Evolutionary conservation across 2,888 invertebrate genomes (phyloP).

Genomic region (Glyphotaelius pellucidus): DNA sequence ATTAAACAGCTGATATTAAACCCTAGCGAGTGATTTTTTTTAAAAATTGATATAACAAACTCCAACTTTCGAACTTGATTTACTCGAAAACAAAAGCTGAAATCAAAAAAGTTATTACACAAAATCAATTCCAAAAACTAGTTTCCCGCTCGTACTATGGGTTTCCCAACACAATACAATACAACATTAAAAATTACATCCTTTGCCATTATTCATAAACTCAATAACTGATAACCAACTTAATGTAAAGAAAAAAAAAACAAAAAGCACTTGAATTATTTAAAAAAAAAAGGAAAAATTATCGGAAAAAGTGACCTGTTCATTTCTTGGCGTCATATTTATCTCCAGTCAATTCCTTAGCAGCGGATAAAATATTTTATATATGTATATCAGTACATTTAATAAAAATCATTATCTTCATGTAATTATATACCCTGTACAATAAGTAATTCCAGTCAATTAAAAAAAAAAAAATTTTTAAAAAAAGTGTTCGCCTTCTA

Average conservation of each 20-base stretch:
- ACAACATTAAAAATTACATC: background rate
- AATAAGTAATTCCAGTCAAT: too few relatives aligned
- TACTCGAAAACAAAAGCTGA: too few relatives aligned
- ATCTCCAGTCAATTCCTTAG: slow-evolving; percentile 54
- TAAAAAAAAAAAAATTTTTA: too few relatives aligned
- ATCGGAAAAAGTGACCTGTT: slow-evolving; percentile 61
- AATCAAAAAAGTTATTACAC: too few relatives aligned
- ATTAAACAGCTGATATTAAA: too few relatives aligned
- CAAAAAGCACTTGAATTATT: background rate
- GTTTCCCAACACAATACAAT: background rate
- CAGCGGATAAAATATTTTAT: slow-evolving; percentile 54
- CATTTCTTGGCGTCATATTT: slow-evolving; percentile 62
- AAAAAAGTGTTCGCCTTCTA: too few relatives aligned
- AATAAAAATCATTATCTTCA: background rate
- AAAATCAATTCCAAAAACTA: too few relatives aligned
- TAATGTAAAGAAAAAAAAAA: background rate
- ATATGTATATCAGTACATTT: background rate
- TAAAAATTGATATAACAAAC: too few relatives aligned
- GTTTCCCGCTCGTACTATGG: too few relatives aligned
- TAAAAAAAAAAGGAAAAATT: background rate
- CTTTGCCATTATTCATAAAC: background rate
- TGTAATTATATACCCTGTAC: background rate
- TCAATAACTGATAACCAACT: background rate
- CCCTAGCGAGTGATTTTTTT: too few relatives aligned
- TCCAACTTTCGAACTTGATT: too few relatives aligned